Evolutionary conservation across 2,113 vertebrate genomes (phyloP), one percentile per base, ranked within the genome.

Genomic region (Mystacornis crossleyi): DNA sequence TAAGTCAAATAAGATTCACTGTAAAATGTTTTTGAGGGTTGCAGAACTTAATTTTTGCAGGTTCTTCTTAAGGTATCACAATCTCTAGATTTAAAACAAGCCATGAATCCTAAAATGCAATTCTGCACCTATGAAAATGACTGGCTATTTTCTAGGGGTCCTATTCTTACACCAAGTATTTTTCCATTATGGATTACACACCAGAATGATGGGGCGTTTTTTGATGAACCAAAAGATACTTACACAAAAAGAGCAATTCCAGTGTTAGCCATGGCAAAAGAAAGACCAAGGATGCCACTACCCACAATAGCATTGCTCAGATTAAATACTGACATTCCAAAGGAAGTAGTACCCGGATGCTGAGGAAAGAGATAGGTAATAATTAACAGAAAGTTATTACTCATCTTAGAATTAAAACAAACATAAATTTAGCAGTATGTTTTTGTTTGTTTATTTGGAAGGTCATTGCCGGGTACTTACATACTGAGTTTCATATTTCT

Each of bases 241-340:
- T 98, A 99, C 99, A 99, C 98, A 98, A 99, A 99, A 42, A 99
- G 98, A 93, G 98, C 99, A 95, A 99, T 99, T 97, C 99, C 99
- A 73, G 99, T 99, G 98, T 99, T 99, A 98, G 99, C 99, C 99
- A 99, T 99, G 96, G 99, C 99, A 97, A 98, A 99, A 77, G 99
- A 99, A 96, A 99, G 98, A 78, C 99, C 99, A 93, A 99, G 98
- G 95, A 99, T 99, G 94, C 99, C 99, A 91, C 99, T 99, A 96
- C 99, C 99, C 99, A 99, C 99, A 98, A 99, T 99, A 97, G 99
- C 99, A 97, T 99, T 99, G 96, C 99, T 99, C 97, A 99, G 98
- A 97, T 99, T 99, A 98, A 99, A 99, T 91, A 99, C 99, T 57
- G 99, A 99, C 99, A 99, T 99, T 96, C 99, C 99, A 67, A 99